Evolutionary conservation across 2,797 vertebrate species (phyloP).

Genomic region (Neosilurus mollespiculum): DNA sequence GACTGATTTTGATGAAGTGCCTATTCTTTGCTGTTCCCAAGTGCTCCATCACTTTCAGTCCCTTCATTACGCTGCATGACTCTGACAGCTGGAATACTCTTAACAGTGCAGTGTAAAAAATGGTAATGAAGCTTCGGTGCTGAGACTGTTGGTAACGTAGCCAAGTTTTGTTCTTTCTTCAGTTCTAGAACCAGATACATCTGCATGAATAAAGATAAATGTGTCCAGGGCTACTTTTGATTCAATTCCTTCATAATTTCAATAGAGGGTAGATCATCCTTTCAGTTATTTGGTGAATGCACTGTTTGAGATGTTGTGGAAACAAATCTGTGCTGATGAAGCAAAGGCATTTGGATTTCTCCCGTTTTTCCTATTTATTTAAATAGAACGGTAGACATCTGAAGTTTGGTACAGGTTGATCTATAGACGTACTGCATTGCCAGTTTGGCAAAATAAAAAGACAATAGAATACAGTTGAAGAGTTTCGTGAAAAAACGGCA

Average conservation of each 20-base stretch:
- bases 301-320: neutral
- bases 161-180: neutral
- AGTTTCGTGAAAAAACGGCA: too few relatives aligned
- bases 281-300: conserved; percentile 6
- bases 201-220: conserved; percentile 2
- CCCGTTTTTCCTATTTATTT: neutral
- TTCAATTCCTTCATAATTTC: neutral
- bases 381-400: neutral
- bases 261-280: neutral
- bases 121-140: neutral
- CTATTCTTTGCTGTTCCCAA: neutral
- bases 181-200: neutral
- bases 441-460: too few relatives aligned
- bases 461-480: too few relatives aligned
- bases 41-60: neutral
- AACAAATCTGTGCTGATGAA: neutral
- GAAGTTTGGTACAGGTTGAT: neutral
- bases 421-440: neutral
- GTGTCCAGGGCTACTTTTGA: conserved; percentile 11
- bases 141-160: neutral
- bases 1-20: conserved; percentile 17
- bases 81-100: neutral
- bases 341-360: neutral
- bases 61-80: neutral
- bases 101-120: conserved; percentile 11